phyloP scores from a whole-genome alignment of 2,113 vertebrate species.

The Epinephelus moara region DNA sequence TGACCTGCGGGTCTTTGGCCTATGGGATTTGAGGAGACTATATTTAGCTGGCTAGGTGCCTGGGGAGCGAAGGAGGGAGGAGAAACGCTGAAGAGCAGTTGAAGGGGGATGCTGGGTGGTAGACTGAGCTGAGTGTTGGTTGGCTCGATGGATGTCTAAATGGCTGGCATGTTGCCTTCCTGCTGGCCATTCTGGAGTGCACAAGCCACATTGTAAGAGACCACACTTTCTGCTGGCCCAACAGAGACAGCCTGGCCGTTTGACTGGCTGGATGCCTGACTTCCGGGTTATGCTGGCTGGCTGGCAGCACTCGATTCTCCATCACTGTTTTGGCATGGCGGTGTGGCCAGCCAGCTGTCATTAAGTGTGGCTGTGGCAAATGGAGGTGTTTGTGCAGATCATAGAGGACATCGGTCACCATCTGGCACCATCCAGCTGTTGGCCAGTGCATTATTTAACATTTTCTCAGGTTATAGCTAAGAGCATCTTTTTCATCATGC shows the following conservation, averaged over 20 bases:
- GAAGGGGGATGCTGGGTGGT: conserved; percentile 32
- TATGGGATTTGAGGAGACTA: conserved; percentile 13
- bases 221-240: conserved; percentile 52
- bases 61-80: conserved; percentile 7
- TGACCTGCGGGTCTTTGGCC: neutral
- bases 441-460: conserved; percentile 13
- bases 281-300: conserved; percentile 52
- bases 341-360: conserved; percentile 49
- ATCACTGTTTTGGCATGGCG: conserved; percentile 52
- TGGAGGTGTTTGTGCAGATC: conserved; percentile 38
- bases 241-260: conserved; percentile 45
- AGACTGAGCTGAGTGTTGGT: conserved; percentile 26
- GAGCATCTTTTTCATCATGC: neutral
- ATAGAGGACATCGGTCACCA: conserved; percentile 40
- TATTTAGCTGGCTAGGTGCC: conserved; percentile 43
- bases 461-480: neutral
- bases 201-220: conserved; percentile 55
- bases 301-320: conserved; percentile 38
- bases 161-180: conserved; percentile 50
- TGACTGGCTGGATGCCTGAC: conserved; percentile 63
- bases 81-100: conserved; percentile 7
- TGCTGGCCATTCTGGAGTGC: conserved; percentile 57
- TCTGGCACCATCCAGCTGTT: conserved; percentile 35
- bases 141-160: conserved; percentile 49
- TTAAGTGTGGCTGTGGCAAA: conserved; percentile 40